Conservation (phyloP, 2,113 vertebrate genomes). For the Glaucomys volans region DNA sequence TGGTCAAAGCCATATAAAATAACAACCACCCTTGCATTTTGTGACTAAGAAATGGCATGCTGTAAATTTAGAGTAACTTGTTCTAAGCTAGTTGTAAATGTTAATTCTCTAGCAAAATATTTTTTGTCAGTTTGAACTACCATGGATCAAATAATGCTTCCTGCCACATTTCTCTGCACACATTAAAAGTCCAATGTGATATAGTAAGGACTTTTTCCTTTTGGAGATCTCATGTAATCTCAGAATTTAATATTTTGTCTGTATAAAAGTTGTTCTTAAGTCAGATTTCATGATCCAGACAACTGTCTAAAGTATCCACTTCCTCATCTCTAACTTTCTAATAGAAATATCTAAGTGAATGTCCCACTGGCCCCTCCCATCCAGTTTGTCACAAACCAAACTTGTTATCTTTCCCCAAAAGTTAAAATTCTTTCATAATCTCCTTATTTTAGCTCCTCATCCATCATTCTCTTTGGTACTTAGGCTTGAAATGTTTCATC, state of each 20-base stretch:
- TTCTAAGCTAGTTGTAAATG: background rate
- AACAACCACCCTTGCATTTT: background rate
- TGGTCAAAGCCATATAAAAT: background rate
- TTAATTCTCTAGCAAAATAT: constrained; percentile 23
- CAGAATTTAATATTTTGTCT: constrained; percentile 40
- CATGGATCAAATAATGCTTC: background rate
- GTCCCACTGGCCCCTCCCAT: background rate
- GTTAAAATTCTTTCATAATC: constrained; percentile 9
- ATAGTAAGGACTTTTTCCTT: background rate
- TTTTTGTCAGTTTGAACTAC: background rate
- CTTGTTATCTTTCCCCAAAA: background rate
- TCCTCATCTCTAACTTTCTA: background rate
- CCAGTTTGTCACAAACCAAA: background rate
- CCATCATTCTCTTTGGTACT: background rate
- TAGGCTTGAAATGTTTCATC: background rate
- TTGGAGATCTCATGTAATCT: background rate
- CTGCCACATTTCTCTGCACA: background rate
- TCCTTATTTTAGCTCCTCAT: background rate
- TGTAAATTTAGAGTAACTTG: background rate
- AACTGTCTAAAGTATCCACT: background rate
- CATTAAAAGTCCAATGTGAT: background rate
- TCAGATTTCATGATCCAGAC: constrained; percentile 13
- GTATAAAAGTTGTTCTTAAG: background rate
- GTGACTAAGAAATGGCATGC: constrained; percentile 19
- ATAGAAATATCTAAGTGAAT: background rate